A percentile compares a stretch with the other conserved stretches of the same genome.
phyloP scores from a whole-genome alignment of 2,888 invertebrate genomes.

The Lasioglossum villosulum region DNA sequence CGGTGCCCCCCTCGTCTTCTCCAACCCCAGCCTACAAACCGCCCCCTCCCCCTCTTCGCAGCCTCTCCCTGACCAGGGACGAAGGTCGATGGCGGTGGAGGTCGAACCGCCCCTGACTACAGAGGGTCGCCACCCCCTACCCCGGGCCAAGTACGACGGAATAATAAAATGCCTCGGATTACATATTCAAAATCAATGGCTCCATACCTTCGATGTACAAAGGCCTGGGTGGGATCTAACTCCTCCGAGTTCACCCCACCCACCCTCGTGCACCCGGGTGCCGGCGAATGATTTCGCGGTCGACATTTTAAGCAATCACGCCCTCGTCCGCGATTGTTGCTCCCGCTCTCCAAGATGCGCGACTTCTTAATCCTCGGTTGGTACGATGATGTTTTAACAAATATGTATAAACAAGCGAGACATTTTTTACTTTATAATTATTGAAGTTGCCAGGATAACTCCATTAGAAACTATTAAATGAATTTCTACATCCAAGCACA shows the following conservation, averaged over 20 bases:
- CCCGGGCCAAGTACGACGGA: constrained; percentile 75
- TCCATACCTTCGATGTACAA: constrained; percentile 74
- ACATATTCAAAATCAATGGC: constrained; percentile 84
- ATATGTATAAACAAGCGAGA: background rate
- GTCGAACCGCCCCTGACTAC: constrained; percentile 71
- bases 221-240: constrained; percentile 73
- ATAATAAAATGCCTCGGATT: constrained; percentile 83
- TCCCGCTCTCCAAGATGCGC: constrained; percentile 23
- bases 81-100: constrained; percentile 76
- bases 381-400: background rate
- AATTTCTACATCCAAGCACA: too few relatives aligned
- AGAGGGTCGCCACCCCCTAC: constrained; percentile 50
- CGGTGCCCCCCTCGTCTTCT: constrained; percentile 59
- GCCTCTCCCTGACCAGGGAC: constrained; percentile 65
- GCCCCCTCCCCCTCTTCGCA: constrained; percentile 43
- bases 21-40: constrained; percentile 45
- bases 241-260: constrained; percentile 47
- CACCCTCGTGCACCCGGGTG: constrained; percentile 24
- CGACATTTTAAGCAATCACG: constrained; percentile 76
- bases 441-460: too few relatives aligned
- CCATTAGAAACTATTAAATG: too few relatives aligned
- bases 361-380: background rate
- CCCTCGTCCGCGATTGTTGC: constrained; percentile 66
- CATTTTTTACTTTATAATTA: too few relatives aligned
- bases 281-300: constrained; percentile 64